Base-by-base conservation (phyloP, 1,140 invertebrate genomes). In the Whitmania pigra region DNA sequence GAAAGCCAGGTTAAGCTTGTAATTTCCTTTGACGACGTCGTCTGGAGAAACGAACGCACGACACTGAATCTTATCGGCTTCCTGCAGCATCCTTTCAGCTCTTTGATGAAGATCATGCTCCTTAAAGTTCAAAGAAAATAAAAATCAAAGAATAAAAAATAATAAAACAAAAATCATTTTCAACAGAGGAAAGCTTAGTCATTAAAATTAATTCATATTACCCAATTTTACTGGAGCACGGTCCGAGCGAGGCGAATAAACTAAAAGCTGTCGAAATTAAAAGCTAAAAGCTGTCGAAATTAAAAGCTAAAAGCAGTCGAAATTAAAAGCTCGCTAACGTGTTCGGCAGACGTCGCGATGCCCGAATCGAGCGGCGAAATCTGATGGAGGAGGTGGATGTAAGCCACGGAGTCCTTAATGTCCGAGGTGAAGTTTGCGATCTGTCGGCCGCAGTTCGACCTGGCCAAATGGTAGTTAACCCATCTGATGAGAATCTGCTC, bases 1-100 rank as follows among this genome's bases (percentile, higher is more conserved):
- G 81, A 98, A 99, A 0, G 95, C 95, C 82, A 99, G 85, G 85
- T 99, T 99, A 40, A 99, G 86, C 83, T 99, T 99, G 82, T 97
- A 93, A 67, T 97, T 91, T 2, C 94, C 96, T 76, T 90, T 90
- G 0, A 96, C 92, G 15, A 99, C 94, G 83, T 99, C 95, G 75
- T 89, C 88, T 0, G 95, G 87, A 0, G 93, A 93, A 0, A 99
- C 89, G 84, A 99, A 99, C 74, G 90, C 90, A 60, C 94, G 87
- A 78, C 95, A 98, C 18, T 91, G 89, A 11, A 99, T 86, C 84
- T 97, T 98, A 2, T 89, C 90, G 0, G 96, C 94, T 83, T 99
- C 93, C 76, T 93, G 88, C 55, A 99, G 83, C 94, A 99, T 97
- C 1, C 90, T 84, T 79, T 97, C 94, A 0, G 96, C 96, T 69